A percentile compares a stretch with the other conserved stretches of the same genome.
Conservation (phyloP, 2,797 vertebrate genomes). For the Pantherophis vulpinus region DNA sequence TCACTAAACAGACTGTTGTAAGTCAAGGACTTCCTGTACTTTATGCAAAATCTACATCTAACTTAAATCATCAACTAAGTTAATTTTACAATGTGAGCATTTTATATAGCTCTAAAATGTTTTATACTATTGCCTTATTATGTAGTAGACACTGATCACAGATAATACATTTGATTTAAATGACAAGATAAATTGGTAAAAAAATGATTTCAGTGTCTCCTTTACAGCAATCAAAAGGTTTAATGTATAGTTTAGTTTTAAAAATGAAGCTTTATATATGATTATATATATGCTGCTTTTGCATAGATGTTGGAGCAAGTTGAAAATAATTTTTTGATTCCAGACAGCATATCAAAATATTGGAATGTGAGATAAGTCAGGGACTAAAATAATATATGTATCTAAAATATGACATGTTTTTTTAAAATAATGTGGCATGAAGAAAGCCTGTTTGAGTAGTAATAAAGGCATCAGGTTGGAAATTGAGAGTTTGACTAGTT, state of each 20-base stretch:
- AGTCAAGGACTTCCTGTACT: not conserved
- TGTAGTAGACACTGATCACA: not conserved
- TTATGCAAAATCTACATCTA: not conserved
- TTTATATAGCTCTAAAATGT: not conserved
- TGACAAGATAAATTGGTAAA: not conserved
- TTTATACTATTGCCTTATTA: not conserved
- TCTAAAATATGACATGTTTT: too few species aligned
- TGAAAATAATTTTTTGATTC: not conserved
- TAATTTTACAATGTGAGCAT: not conserved
- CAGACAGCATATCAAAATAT: not conserved
- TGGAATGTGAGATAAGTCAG: not conserved
- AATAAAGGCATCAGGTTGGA: too few species aligned
- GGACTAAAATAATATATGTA: not conserved
- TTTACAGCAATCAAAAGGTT: not conserved
- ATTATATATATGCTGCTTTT: not conserved
- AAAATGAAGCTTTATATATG: not conserved
- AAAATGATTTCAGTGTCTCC: not conserved
- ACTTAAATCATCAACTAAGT: not conserved
- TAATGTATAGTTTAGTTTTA: not conserved
- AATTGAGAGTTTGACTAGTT: not conserved
- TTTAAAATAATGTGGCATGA: too few species aligned
- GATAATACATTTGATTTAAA: not conserved
- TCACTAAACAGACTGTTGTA: not conserved
- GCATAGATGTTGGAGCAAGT: not conserved
- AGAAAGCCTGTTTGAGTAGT: too few species aligned